A percentile compares a stretch with the other conserved stretches of the same genome.
Evolutionary conservation across 2,113 vertebrate genomes (phyloP).

Genomic region (Sialia sialis): DNA sequence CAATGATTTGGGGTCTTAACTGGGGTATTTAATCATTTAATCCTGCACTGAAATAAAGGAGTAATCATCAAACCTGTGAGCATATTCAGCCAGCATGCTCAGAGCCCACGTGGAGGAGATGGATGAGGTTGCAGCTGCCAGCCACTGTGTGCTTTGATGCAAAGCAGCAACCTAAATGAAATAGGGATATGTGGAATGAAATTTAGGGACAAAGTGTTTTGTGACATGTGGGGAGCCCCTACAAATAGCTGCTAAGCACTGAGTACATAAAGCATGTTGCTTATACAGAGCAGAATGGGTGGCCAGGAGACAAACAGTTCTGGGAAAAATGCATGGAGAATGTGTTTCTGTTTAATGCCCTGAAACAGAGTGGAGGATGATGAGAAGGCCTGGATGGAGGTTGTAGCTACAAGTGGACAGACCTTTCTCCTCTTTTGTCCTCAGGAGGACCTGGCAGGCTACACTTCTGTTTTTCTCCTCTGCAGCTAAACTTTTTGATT

Average conservation of each 20-base stretch:
- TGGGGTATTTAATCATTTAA: background rate
- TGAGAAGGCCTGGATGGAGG: background rate
- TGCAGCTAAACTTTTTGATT: background rate
- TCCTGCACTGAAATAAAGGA: background rate
- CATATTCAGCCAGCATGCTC: background rate
- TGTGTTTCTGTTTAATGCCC: background rate
- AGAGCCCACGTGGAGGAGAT: background rate
- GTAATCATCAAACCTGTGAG: background rate
- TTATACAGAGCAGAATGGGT: background rate
- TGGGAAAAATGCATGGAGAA: background rate
- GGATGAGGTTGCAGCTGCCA: background rate
- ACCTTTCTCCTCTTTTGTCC: background rate
- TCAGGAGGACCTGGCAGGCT: background rate
- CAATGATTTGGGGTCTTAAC: background rate
- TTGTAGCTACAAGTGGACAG: background rate
- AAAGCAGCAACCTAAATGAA: background rate
- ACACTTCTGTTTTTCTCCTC: background rate
- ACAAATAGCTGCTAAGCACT: background rate
- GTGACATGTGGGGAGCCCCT: background rate
- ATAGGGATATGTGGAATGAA: background rate
- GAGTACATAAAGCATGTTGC: background rate
- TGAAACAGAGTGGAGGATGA: background rate
- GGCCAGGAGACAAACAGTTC: background rate
- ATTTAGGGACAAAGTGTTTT: background rate
- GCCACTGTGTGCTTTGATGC: background rate